Evolutionary conservation across 2,113 vertebrate species (phyloP), one percentile per base, ranked within the genome.

Genomic region (Seriola aureovittata): DNA sequence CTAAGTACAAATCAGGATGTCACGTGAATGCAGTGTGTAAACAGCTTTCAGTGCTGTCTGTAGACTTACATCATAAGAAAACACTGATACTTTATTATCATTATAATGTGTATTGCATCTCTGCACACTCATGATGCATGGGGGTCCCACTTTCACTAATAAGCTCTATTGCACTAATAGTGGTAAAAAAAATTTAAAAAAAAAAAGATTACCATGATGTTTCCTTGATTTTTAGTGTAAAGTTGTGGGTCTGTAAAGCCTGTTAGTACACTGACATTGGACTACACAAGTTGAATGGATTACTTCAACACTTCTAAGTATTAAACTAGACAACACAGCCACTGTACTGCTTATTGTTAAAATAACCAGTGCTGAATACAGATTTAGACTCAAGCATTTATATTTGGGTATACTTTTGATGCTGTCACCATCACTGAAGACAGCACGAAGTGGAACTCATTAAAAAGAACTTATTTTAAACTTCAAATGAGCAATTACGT

Each of bases 381-480:
- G 23, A 59, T 77, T 65, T 59, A 58, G 52, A 48, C 48, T 71
- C 21, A 40, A 9, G 12, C 54, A 29, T 84, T 78, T 75, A 68
- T 79, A 75, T 17, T 42, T 57, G 38, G 50, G 25, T 32, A 38
- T 44, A 36, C 36, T 12, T 73, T 63, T 84, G 69, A 74, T 48
- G 3, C 12, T 9, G 16, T 36, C 67, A 52, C 16, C 54, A 52
- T n/a, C 32, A 71, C 1, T 54, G 14, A 67, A 57, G 62, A 36
- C 14, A 48, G 21, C 12, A 29, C 14, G 13, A 75, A 55, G 25
- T 69, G 59, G 19, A 60, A 32, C 11, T 16, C 16, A 40, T 42
- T 48, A 29, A 32, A 14, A 68, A 48, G 6, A 44, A 73, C n/a
- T 64, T 79, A 68, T 79, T 84, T 59, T 74, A 69, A 36, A 29